Percentiles rank a stretch among this genome's conserved stretches.
These are phyloP conservation scores for Leptonema lineaticorne DNA, from an alignment of 1,140 invertebrate species.

Conservation along the genomic window DNA sequence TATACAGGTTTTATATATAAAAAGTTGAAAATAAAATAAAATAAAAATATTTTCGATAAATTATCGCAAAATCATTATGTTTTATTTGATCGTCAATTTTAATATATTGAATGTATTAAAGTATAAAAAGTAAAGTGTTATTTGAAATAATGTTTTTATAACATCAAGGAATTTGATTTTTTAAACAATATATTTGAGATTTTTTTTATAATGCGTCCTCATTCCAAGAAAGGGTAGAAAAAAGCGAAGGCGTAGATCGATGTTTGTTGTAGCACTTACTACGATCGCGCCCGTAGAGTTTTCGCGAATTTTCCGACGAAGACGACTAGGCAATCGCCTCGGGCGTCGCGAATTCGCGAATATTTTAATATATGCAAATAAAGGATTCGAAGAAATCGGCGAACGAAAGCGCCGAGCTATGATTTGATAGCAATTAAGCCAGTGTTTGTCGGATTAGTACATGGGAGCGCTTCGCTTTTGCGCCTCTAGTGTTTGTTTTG, in stretches of 20 bases:
- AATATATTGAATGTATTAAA: too few species aligned
- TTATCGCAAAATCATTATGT: too few species aligned
- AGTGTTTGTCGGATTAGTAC: conserved; percentile 8
- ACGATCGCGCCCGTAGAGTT: not conserved
- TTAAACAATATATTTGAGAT: too few species aligned
- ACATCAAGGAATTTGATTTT: too few species aligned
- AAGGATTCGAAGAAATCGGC: conserved; percentile 15
- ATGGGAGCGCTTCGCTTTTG: not conserved
- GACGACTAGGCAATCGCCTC: not conserved
- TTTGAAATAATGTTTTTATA: too few species aligned
- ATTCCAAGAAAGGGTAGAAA: not conserved
- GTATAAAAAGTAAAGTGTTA: too few species aligned
- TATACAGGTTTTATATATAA: too few species aligned
- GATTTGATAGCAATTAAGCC: conserved; percentile 18
- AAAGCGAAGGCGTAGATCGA: not conserved
- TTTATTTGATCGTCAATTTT: too few species aligned
- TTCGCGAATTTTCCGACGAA: not conserved
- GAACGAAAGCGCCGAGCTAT: conserved; percentile 6
- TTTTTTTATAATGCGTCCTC: too few species aligned
- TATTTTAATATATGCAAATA: conserved; percentile 18
- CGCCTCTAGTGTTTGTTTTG: not conserved
- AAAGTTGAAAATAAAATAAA: too few species aligned
- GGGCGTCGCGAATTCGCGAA: not conserved
- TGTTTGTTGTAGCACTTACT: conserved; percentile 12
- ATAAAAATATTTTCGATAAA: too few species aligned